phyloP scores from a whole-genome alignment of 2,113 vertebrate species.

The Neotragus moschatus region DNA sequence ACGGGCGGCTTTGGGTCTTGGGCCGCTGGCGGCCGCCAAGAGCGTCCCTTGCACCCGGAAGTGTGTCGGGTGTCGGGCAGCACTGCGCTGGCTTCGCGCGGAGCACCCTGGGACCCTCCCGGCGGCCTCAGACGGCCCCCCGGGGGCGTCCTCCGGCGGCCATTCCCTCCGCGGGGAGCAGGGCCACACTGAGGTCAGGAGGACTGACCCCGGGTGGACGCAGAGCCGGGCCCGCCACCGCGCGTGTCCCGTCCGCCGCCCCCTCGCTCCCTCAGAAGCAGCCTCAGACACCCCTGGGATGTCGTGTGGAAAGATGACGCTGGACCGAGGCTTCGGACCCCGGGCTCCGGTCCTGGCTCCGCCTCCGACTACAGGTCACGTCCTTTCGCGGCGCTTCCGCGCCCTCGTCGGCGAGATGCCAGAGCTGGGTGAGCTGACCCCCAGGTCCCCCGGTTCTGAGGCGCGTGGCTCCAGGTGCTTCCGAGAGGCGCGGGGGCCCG shows the following conservation, averaged over 20 bases:
- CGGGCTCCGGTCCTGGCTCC: not conserved
- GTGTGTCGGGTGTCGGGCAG: fast-evolving
- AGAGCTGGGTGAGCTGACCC: not conserved
- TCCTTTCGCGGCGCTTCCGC: not conserved
- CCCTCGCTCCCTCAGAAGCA: not conserved
- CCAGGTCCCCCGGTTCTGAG: not conserved
- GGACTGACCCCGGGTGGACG: no score
- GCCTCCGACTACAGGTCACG: not conserved
- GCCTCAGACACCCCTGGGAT: not conserved
- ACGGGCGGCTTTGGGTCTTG: not conserved
- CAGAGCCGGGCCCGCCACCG: fast-evolving
- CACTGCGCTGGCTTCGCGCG: fast-evolving
- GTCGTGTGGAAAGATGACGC: fast-evolving
- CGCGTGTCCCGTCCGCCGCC: not conserved
- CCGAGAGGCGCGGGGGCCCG: fast-evolving
- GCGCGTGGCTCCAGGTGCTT: fast-evolving
- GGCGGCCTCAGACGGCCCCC: not conserved
- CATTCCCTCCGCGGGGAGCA: not conserved
- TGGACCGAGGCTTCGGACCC: not conserved
- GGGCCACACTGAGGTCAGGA: not conserved
- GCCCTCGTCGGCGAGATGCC: not conserved
- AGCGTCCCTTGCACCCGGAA: fast-evolving
- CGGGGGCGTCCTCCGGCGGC: not conserved
- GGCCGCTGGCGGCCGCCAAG: fast-evolving
- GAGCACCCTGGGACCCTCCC: not conserved